Conservation (phyloP, 2,888 invertebrate species). For the Dione vanillae region DNA sequence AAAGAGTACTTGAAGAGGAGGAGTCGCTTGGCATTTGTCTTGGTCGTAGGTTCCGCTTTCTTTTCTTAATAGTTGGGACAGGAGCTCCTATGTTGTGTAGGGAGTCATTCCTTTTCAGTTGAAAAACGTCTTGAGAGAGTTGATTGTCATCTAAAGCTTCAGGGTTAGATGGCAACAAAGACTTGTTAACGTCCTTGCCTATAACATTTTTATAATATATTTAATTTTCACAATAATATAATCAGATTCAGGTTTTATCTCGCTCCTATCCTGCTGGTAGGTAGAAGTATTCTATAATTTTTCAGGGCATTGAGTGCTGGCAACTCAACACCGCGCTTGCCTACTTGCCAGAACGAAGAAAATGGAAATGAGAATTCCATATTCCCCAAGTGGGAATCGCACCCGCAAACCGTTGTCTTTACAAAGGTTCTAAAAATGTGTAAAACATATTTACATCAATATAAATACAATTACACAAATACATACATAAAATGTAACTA, state of each 20-base stretch:
- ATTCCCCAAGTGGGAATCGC: too few relatives aligned
- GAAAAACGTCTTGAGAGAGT: constrained; percentile 62
- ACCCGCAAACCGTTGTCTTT: too few relatives aligned
- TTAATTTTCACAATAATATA: not conserved
- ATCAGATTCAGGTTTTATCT: too few relatives aligned
- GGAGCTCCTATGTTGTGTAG: constrained; percentile 38
- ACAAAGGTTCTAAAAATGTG: too few relatives aligned
- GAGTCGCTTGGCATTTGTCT: constrained; percentile 48
- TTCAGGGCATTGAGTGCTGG: too few relatives aligned
- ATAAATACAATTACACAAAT: too few relatives aligned
- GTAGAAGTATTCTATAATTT: too few relatives aligned
- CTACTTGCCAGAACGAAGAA: too few relatives aligned
- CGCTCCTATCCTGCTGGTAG: too few relatives aligned
- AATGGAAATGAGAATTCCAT: too few relatives aligned
- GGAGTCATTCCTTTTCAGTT: constrained; percentile 57
- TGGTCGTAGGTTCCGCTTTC: constrained; percentile 51
- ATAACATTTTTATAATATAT: constrained; percentile 25
- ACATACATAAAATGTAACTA: too few relatives aligned
- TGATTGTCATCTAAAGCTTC: constrained; percentile 52
- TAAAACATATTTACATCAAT: not conserved
- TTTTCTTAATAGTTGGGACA: constrained; percentile 53
- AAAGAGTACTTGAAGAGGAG: constrained; percentile 54
- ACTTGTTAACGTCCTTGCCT: constrained; percentile 52
- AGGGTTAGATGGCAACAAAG: constrained; percentile 50
- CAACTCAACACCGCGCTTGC: too few relatives aligned